phyloP scores from a whole-genome alignment of 35 echinoderm and acorn worm species.

The Stichopus chloronotus region DNA sequence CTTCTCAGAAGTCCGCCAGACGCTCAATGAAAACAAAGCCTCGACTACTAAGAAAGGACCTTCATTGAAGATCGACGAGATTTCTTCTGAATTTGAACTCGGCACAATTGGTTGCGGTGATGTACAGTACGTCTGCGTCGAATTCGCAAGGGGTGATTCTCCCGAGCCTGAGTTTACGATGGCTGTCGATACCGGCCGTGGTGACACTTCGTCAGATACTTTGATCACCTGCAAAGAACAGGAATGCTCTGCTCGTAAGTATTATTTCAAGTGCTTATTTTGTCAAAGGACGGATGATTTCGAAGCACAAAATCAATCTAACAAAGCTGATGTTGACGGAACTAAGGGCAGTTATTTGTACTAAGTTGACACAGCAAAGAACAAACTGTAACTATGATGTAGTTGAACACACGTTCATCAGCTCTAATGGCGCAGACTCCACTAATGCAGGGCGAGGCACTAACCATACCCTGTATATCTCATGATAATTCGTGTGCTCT shows the following conservation, averaged over 20 bases:
- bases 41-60: background rate
- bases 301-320: background rate
- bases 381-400: too few relatives aligned
- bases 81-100: constrained; percentile 65
- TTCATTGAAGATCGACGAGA: constrained; percentile 10
- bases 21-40: constrained; percentile 55
- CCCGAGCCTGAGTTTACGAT: constrained; percentile 68
- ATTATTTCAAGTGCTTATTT: background rate
- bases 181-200: background rate
- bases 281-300: background rate
- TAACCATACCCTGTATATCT: too few relatives aligned
- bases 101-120: constrained; percentile 79
- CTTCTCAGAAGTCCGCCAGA: constrained; percentile 65
- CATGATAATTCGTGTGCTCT: too few relatives aligned
- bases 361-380: too few relatives aligned
- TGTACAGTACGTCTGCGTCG: constrained; percentile 68
- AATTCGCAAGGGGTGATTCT: constrained; percentile 75
- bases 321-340: too few relatives aligned
- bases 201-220: constrained; percentile 7
- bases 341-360: too few relatives aligned
- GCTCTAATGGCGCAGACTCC: too few relatives aligned
- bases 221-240: constrained; percentile 72
- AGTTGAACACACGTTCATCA: too few relatives aligned
- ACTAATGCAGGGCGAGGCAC: too few relatives aligned
- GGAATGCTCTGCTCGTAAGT: constrained; percentile 76